Evolutionary conservation across 2,797 vertebrate genomes (phyloP), one percentile per base, ranked within the genome.

Genomic region (Aeoliscus strigatus): DNA sequence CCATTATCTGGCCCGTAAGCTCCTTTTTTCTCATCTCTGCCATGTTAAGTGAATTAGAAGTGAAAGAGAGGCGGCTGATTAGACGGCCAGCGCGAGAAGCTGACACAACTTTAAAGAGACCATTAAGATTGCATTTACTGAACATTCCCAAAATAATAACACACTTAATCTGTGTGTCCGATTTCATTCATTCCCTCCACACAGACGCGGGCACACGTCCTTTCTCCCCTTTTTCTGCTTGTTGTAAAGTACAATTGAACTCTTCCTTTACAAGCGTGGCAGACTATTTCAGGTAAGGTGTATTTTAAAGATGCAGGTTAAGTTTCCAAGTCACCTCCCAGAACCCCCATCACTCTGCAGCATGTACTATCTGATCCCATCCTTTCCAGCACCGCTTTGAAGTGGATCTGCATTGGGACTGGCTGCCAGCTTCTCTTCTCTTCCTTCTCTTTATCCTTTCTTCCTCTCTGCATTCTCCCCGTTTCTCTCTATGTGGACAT

Each of bases 21-120:
- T 71, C 59, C 57, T 75, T 82, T 46, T 69, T 46, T 60, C 62
- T 72, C 70, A 56, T 77, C 65, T 58, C 27, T 9, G 55, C 59
- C 70, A 69, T 80, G 80, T 86, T 86, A 86, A 86, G 76, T 84
- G 78, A 85, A 87, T 87, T 83, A 84, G 76, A 80, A 70, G 54
- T 29, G 66, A 75, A 76, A 55, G 73, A 50, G 63, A 71, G 51
- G 55, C 62, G 55, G 50, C 65, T 58, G 70, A 69, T 73, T 70
- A 74, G 62, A 72, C 56, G 40, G 62, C 43, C 49, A 9, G 39
- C 4, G 54, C 41, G 64, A 75, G 72, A 43, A 66, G 69, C 75
- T 72, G 73, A 77, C 70, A 68, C 56, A 34, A 65, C 66, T 66
- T 48, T 71, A 72, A 66, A 69, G 61, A 60, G 42, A 27, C 46